Conservation (phyloP, 2,888 invertebrate genomes). For the Craniophora ligustri region DNA sequence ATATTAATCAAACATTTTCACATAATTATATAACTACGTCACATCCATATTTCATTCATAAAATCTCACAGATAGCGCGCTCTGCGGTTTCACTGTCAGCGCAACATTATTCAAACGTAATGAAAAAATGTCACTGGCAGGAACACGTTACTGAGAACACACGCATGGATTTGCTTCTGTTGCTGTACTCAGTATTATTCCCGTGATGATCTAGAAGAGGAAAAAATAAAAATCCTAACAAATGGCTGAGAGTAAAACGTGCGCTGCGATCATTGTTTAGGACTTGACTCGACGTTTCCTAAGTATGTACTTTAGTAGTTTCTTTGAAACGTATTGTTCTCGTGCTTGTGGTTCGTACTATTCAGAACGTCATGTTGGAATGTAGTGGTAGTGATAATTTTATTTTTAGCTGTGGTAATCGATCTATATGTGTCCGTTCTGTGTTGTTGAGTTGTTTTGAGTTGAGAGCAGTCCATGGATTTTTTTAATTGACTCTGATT, state of each 20-base stretch:
- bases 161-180: slow-evolving; percentile 28
- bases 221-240: slow-evolving; percentile 2
- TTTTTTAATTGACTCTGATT: no score
- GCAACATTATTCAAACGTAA: slow-evolving; percentile 56
- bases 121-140: slow-evolving; percentile 58
- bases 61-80: slow-evolving; percentile 42
- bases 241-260: not conserved
- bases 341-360: not conserved
- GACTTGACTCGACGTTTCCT: not conserved
- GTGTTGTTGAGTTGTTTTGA: no score
- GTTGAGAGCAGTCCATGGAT: no score
- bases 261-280: not conserved
- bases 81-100: slow-evolving; percentile 48
- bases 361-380: no score
- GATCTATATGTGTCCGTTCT: no score
- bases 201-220: slow-evolving; percentile 23
- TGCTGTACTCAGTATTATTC: slow-evolving; percentile 10
- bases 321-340: not conserved
- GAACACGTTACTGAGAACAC: slow-evolving; percentile 21
- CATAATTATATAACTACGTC: slow-evolving; percentile 1
- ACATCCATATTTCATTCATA: slow-evolving; percentile 51
- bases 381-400: no score
- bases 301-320: not conserved
- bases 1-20: slow-evolving; percentile 41
- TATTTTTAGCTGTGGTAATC: no score